These are phyloP conservation scores for Cyanistes caeruleus DNA, from an alignment of 2,113 vertebrate genomes.

Conservation along the genomic window DNA sequence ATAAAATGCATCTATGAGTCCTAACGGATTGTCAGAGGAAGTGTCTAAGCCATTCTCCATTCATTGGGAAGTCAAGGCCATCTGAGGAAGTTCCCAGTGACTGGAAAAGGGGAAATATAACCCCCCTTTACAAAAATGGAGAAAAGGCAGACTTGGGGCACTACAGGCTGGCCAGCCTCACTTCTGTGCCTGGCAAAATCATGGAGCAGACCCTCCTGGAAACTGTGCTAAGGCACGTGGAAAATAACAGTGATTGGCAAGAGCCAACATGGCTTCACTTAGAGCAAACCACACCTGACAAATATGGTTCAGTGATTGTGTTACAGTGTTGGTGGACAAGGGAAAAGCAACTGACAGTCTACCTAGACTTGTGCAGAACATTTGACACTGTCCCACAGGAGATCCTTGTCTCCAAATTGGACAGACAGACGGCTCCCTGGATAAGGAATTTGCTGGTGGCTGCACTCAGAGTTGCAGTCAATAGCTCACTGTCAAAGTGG, in stretches of 20 bases:
- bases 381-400: not conserved
- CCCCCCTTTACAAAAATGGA: not conserved
- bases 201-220: not conserved
- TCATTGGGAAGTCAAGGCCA: fast-evolving
- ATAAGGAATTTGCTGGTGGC: not conserved
- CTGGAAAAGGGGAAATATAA: not conserved
- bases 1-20: not conserved
- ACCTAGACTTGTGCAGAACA: not conserved
- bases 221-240: not conserved
- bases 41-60: not conserved
- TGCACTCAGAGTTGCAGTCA: not conserved
- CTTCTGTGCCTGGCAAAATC: not conserved
- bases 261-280: not conserved
- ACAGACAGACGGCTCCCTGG: not conserved
- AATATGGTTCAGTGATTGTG: not conserved
- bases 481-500: not conserved
- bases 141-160: not conserved
- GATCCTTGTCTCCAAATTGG: not conserved
- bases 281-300: not conserved
- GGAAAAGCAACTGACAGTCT: not conserved
- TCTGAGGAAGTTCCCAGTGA: not conserved
- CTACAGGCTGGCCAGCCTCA: not conserved
- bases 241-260: not conserved
- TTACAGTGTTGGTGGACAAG: not conserved
- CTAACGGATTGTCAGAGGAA: not conserved